Base-by-base conservation (phyloP, 2,113 vertebrate genomes). In the Gymnobelideus leadbeateri region DNA sequence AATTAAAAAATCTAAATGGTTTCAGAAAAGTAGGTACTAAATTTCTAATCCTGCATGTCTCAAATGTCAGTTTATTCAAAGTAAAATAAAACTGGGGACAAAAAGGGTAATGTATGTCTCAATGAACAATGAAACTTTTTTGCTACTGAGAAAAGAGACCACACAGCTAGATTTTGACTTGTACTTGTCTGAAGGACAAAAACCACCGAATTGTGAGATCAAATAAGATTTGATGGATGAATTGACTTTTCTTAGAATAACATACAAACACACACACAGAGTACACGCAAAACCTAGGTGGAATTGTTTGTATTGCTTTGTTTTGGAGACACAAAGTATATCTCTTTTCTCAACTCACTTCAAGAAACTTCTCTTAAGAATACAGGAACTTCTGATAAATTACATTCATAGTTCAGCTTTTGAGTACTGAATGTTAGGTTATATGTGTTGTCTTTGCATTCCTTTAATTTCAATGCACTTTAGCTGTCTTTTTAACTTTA, bases 111-210 rank as follows among this genome's bases (percentile, higher is more conserved):
- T 92, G 24, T n/a, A 8, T 84, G n/a, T 43, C 19, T 43, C 68
- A 43, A 8, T 52, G 46, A 49, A 84, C 68, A 43, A 77, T 49
- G 68, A 51, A 10, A 97, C 24, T 95, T 94, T 89, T 16, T 84
- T 31, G 95, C 50, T 55, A 91, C 77, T 92, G 91, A 53, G 68
- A 93, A 91, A 37, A 26, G 50, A 96, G 95, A 54, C 91, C 95
- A 95, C 95, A 95, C 92, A 97, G 77, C n/a, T 93, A 95, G 95
- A 89, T 93, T 95, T 90, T 95, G 68, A 91, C 43, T 51, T 46
- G 50, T 91, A 92, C 91, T 95, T 95, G 91, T 93, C 55, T 95
- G 95, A 96, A 21, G 50, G 52, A 94, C 84, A 95, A 95, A 95
- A 96, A 57, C 51, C 93, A 95, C 84, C 43, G 94, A 95, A 95